Conservation (phyloP, 2,113 vertebrate species). For the Macrotis lagotis region DNA sequence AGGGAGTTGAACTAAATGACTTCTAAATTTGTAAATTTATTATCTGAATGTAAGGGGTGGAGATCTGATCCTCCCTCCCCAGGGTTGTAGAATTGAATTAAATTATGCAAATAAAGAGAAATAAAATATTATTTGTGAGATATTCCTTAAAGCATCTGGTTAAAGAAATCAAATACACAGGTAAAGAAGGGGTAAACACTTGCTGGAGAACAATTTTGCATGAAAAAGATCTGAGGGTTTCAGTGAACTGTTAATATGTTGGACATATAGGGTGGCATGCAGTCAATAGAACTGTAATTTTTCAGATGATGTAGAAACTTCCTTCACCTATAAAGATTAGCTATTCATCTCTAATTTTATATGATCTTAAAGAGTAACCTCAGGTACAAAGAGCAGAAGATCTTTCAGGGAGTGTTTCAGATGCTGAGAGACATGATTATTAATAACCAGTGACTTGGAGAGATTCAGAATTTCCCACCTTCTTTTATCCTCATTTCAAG, state of each 20-base stretch:
- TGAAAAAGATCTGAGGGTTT: background rate
- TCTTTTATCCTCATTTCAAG: background rate
- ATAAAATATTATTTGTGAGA: background rate
- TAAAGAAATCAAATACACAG: background rate
- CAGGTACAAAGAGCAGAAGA: too few relatives aligned
- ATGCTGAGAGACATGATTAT: too few relatives aligned
- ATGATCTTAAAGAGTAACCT: too few relatives aligned
- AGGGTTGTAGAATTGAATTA: background rate
- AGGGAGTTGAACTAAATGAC: background rate
- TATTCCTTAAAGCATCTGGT: background rate
- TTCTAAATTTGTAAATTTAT: background rate
- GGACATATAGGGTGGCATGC: background rate
- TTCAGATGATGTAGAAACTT: background rate
- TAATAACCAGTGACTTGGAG: too few relatives aligned
- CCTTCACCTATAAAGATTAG: background rate
- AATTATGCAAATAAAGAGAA: background rate
- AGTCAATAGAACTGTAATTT: background rate
- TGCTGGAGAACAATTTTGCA: background rate
- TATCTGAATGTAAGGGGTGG: background rate
- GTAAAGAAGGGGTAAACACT: background rate
- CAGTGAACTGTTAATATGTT: background rate
- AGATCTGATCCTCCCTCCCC: background rate
- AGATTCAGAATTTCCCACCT: background rate
- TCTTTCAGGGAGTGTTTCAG: too few relatives aligned
- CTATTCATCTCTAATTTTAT: background rate